Conservation (phyloP, 2,797 vertebrate genomes). For the Cyprinella venusta region DNA sequence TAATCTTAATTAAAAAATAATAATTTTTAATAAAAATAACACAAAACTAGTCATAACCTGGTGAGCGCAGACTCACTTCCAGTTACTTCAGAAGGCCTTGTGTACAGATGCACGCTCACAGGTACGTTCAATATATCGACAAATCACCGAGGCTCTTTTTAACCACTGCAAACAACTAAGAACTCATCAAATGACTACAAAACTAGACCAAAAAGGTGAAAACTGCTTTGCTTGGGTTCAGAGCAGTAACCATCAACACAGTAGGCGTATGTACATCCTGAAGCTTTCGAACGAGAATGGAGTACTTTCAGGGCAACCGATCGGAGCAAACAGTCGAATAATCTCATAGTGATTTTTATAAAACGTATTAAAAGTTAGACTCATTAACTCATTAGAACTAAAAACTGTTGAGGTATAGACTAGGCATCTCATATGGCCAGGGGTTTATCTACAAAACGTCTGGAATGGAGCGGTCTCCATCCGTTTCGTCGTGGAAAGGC, state of each 20-base stretch:
- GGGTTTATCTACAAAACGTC: slow-evolving; percentile 37
- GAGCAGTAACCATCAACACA: slow-evolving; percentile 11
- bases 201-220: slow-evolving; percentile 29
- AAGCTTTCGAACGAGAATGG: slow-evolving; percentile 11
- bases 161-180: slow-evolving; percentile 36
- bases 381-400: slow-evolving; percentile 57
- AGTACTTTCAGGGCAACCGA: slow-evolving; percentile 4
- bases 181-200: slow-evolving; percentile 21
- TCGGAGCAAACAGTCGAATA: slow-evolving; percentile 42
- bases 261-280: slow-evolving; percentile 30
- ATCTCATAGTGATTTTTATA: slow-evolving; percentile 59
- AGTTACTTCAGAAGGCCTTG: slow-evolving; percentile 53
- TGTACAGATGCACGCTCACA: slow-evolving; percentile 1
- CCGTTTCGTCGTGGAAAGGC: slow-evolving; percentile 38
- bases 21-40: background rate
- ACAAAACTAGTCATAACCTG: slow-evolving; percentile 41
- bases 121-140: slow-evolving; percentile 29
- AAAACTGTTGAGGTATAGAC: slow-evolving; percentile 75
- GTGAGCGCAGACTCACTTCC: slow-evolving; percentile 54
- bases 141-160: slow-evolving; percentile 21
- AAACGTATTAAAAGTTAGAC: slow-evolving; percentile 47
- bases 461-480: slow-evolving; percentile 1
- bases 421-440: slow-evolving; percentile 59
- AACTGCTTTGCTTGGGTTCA: slow-evolving; percentile 12
- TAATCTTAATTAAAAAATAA: slow-evolving; percentile 2